Evolutionary conservation across 2,113 vertebrate genomes (phyloP).

Genomic region (Dicaeum eximium): DNA sequence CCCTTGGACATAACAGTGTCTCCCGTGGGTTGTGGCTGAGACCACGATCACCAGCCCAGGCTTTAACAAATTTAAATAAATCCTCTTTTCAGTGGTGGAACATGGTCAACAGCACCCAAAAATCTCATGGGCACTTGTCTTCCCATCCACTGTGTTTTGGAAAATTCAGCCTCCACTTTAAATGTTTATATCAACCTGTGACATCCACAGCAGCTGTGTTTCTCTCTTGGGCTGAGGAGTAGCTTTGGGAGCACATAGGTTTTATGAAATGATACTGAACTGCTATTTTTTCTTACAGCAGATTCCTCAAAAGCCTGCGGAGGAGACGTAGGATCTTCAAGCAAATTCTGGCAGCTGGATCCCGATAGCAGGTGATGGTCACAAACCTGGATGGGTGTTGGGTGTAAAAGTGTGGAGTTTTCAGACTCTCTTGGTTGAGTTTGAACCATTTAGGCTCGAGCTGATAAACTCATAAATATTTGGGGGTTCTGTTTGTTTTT

Average conservation of each 20-base stretch:
- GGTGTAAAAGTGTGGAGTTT: not conserved
- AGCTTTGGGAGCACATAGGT: not conserved
- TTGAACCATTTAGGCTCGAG: rapidly evolving
- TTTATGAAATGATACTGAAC: not conserved
- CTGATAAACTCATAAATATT: not conserved
- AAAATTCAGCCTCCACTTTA: not conserved
- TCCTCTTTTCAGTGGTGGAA: not conserved
- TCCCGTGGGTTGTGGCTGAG: rapidly evolving
- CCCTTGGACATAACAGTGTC: not conserved
- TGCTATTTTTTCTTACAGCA: not conserved
- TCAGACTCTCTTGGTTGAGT: not conserved
- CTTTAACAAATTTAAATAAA: not conserved
- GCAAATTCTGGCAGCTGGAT: conserved; percentile 43
- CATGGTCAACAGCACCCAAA: not conserved
- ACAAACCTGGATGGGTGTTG: not conserved
- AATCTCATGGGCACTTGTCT: not conserved
- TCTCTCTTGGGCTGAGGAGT: not conserved
- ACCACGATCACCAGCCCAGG: rapidly evolving
- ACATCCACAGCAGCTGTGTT: not conserved
- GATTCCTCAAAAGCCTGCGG: conserved; percentile 46
- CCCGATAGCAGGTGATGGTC: conserved; percentile 52
- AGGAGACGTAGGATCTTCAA: conserved; percentile 46
- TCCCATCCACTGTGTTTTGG: not conserved
- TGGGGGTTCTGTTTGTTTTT: conserved; percentile 41
- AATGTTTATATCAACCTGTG: not conserved